These are phyloP conservation scores for Heterodera schachtii DNA, from an alignment of 1,140 invertebrate genomes.

Conservation along the genomic window DNA sequence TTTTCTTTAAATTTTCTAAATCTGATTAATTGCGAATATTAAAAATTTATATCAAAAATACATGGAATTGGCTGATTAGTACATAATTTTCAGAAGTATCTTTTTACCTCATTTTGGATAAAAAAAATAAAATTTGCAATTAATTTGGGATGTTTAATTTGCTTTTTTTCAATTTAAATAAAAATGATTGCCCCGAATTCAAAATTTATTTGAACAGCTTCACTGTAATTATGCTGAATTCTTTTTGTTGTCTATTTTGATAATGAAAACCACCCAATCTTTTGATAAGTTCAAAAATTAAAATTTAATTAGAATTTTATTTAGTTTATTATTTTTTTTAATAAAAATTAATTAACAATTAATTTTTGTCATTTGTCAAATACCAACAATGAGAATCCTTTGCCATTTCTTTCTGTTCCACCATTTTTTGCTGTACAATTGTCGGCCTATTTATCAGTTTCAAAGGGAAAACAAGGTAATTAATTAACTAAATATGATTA, in stretches of 20 bases:
- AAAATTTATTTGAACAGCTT: not conserved
- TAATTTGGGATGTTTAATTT: too few relatives aligned
- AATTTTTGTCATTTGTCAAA: not conserved
- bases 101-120: too few relatives aligned
- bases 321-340: too few relatives aligned
- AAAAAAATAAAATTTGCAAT: too few relatives aligned
- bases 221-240: not conserved
- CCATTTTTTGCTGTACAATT: not conserved
- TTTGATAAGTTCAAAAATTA: not conserved
- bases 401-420: not conserved
- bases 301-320: not conserved
- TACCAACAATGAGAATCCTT: not conserved
- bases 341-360: not conserved
- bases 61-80: too few relatives aligned
- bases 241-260: not conserved
- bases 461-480: not conserved
- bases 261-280: not conserved
- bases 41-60: too few relatives aligned
- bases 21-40: too few relatives aligned
- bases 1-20: too few relatives aligned
- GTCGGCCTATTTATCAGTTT: not conserved
- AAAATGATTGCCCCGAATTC: not conserved
- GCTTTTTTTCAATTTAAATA: not conserved
- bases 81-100: too few relatives aligned
- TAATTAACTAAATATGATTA: too few relatives aligned